A percentile compares a stretch with the other conserved stretches of the same genome.
Conservation (phyloP, 2,113 vertebrate genomes). For the Pionites leucogaster region DNA sequence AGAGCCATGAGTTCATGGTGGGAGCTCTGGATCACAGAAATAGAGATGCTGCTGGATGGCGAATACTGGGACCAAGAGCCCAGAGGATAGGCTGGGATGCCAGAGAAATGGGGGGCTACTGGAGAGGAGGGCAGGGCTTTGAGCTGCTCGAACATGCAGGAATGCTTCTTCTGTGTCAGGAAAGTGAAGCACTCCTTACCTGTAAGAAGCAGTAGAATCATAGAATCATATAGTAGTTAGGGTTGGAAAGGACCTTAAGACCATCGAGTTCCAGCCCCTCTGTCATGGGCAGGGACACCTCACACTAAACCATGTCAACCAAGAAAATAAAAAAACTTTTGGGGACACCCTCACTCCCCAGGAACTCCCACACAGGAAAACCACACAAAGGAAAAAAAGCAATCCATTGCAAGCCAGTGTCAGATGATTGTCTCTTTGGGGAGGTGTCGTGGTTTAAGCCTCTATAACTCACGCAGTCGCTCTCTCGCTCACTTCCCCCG, state of each 20-base stretch:
- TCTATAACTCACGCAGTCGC: no score
- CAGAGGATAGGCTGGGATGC: accelerated
- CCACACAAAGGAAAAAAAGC: background rate
- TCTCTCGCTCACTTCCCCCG: no score
- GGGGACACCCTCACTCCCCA: no score
- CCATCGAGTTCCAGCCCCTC: no score
- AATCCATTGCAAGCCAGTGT: slow-evolving; percentile 47
- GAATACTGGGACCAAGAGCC: background rate
- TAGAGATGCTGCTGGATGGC: accelerated
- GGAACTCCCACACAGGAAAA: no score
- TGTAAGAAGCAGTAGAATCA: background rate
- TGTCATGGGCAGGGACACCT: no score
- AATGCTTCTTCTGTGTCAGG: background rate
- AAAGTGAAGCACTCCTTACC: background rate
- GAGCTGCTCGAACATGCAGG: background rate
- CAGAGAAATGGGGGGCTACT: background rate
- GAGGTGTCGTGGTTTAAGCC: background rate
- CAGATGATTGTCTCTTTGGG: slow-evolving; percentile 43
- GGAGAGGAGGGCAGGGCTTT: background rate
- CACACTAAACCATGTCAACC: no score
- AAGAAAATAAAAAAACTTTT: no score
- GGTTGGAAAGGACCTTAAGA: no score
- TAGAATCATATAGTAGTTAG: no score
- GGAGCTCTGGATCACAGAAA: background rate
- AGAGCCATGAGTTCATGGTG: background rate